These are phyloP conservation scores for Oreohelix idahoensis DNA, from an alignment of 1,140 invertebrate genomes.

Conservation along the genomic window DNA sequence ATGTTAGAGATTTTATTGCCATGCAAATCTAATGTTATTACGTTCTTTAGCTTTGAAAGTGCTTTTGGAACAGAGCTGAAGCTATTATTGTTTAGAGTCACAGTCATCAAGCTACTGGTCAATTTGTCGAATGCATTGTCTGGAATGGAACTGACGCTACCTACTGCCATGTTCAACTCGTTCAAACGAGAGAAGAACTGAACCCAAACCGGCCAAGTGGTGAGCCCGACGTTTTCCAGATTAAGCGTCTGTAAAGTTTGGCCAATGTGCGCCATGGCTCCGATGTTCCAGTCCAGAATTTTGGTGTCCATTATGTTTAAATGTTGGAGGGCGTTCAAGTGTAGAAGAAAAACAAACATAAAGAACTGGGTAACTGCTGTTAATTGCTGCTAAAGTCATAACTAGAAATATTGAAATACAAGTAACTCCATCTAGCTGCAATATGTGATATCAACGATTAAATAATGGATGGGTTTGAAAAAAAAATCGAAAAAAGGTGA, in stretches of 20 bases:
- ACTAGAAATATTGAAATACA: no score
- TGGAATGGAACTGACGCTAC: neutral
- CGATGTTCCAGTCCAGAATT: neutral
- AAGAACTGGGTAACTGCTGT: no score
- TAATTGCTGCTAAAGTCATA: no score
- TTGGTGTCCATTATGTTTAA: neutral
- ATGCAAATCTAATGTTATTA: neutral
- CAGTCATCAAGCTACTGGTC: neutral
- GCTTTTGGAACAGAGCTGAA: neutral
- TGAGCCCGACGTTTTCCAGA: neutral
- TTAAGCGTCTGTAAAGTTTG: neutral
- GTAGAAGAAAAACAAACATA: no score
- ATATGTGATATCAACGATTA: no score
- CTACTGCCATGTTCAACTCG: neutral
- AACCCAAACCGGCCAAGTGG: slow-evolving; percentile 1
- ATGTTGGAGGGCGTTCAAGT: neutral
- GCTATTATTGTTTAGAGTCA: neutral
- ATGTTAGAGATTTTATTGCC: neutral
- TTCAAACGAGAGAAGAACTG: neutral
- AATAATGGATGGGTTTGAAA: no score
- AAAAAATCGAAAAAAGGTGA: no score
- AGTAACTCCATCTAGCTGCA: no score
- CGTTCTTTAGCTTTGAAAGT: neutral
- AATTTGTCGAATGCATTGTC: neutral
- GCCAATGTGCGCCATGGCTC: neutral